These are phyloP conservation scores for Hippocampus mohnikei DNA, from an alignment of 2,113 vertebrate species.

Conservation along the genomic window DNA sequence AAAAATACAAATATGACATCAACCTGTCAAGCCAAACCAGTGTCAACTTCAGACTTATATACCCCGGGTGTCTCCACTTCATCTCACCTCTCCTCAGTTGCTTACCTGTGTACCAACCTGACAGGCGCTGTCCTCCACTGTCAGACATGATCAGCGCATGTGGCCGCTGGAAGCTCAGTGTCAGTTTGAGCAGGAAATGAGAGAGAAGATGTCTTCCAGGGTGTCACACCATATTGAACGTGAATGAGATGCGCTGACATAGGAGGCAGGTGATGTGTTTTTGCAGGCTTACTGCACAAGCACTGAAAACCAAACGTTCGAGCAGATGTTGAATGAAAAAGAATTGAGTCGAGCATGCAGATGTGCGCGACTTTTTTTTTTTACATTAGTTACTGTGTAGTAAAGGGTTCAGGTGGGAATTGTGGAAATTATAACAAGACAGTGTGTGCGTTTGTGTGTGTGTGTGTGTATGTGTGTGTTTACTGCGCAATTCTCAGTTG, in stretches of 20 bases:
- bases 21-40: constrained; percentile 44
- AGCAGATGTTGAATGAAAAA: constrained; percentile 1
- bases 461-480: constrained; percentile 27
- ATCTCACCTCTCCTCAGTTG: constrained; percentile 29
- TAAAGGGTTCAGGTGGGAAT: constrained; percentile 2
- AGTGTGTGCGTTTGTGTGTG: background rate
- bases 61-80: constrained; percentile 48
- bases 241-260: constrained; percentile 47
- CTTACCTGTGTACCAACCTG: constrained; percentile 47
- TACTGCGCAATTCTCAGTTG: constrained; percentile 8
- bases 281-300: constrained; percentile 2
- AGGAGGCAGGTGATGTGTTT: constrained; percentile 5
- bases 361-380: background rate
- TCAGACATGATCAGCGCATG: constrained; percentile 65
- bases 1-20: constrained; percentile 48
- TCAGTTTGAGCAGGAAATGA: constrained; percentile 59
- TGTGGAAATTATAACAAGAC: constrained; percentile 7
- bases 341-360: background rate
- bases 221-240: constrained; percentile 53
- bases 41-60: constrained; percentile 53
- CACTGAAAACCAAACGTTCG: background rate
- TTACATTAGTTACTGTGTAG: background rate
- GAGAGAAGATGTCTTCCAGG: constrained; percentile 38
- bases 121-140: constrained; percentile 56
- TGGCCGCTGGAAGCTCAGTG: constrained; percentile 38